phyloP scores from a whole-genome alignment of 2,113 vertebrate genomes.

The Agelaius phoeniceus region DNA sequence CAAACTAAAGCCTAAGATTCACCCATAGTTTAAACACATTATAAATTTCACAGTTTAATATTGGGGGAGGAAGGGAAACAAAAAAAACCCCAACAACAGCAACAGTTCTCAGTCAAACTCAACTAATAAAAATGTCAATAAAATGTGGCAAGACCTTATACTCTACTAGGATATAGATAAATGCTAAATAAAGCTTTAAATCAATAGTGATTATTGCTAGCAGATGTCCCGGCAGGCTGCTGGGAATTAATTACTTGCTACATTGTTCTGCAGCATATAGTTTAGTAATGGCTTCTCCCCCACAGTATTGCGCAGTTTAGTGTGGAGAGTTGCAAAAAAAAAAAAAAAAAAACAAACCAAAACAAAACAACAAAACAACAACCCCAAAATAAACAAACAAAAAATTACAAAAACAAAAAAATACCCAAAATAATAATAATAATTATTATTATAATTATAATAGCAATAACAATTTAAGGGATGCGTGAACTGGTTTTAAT shows the following conservation, averaged over 20 bases:
- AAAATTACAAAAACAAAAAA: slow-evolving; percentile 3
- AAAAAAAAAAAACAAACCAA: background rate
- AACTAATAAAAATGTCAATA: slow-evolving; percentile 81
- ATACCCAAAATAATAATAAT: slow-evolving; percentile 65
- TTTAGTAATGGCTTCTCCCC: slow-evolving; percentile 89
- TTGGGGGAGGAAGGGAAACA: slow-evolving; percentile 52
- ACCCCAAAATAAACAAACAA: background rate
- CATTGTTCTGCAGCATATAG: slow-evolving; percentile 81
- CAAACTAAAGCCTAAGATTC: slow-evolving; percentile 92
- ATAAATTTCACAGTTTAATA: slow-evolving; percentile 98
- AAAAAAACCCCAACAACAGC: slow-evolving; percentile 66
- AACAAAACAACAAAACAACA: background rate
- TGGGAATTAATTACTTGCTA: slow-evolving; percentile 69
- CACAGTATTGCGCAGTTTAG: slow-evolving; percentile 75
- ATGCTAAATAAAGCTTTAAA: slow-evolving; percentile 94
- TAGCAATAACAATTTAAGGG: slow-evolving; percentile 65
- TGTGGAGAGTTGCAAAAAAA: slow-evolving; percentile 84
- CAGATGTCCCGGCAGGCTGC: slow-evolving; percentile 71
- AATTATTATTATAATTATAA: slow-evolving; percentile 50
- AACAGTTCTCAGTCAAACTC: slow-evolving; percentile 78
- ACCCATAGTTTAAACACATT: slow-evolving; percentile 92
- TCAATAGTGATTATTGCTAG: slow-evolving; percentile 90
- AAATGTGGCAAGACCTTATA: slow-evolving; percentile 81
- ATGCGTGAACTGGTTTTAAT: slow-evolving; percentile 58
- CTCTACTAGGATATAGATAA: slow-evolving; percentile 80